These are phyloP conservation scores for Phenganax marumi DNA, from an alignment of 92 coral and sea anemone species.

Conservation along the genomic window DNA sequence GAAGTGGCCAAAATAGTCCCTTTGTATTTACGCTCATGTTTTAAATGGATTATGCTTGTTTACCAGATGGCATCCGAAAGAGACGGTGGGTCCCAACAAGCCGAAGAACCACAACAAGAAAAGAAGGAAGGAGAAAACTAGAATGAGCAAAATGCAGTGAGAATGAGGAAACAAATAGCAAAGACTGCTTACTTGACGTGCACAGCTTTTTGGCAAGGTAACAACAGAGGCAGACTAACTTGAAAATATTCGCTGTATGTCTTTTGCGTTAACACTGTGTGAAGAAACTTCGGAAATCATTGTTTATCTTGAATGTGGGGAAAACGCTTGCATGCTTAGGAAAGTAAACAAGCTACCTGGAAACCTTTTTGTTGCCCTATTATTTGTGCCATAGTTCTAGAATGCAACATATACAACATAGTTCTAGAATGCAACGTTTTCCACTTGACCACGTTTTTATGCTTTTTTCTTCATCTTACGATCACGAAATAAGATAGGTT, in stretches of 20 bases:
- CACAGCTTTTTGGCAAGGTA: neutral
- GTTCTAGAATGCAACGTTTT: no score
- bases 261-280: neutral
- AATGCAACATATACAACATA: no score
- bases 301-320: neutral
- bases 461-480: no score
- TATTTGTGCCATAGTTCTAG: no score
- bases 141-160: neutral
- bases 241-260: neutral
- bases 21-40: no score
- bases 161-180: neutral
- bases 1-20: no score
- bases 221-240: neutral
- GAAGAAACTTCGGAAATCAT: neutral
- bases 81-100: constrained; percentile 51
- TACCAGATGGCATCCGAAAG: constrained; percentile 85
- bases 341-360: no score
- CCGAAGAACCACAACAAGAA: constrained; percentile 17
- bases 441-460: no score
- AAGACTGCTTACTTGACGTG: neutral
- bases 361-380: no score
- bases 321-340: no score
- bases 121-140: constrained; percentile 26
- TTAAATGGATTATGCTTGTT: neutral
- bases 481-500: no score